phyloP scores from a whole-genome alignment of 2,113 vertebrate species.

The Ceyx cyanopectus region DNA sequence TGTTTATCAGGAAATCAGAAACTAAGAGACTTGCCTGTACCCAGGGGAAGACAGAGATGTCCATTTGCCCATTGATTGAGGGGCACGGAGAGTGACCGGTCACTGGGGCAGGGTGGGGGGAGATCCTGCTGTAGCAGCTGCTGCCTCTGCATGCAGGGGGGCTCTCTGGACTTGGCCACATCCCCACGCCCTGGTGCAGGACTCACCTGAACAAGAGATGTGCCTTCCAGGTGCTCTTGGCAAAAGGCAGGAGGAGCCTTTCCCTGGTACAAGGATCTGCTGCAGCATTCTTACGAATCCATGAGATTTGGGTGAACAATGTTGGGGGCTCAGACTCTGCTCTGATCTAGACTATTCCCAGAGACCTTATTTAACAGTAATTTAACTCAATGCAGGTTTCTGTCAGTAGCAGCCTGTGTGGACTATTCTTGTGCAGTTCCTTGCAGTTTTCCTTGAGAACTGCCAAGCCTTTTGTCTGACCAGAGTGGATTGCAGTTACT shows the following conservation, averaged over 20 bases:
- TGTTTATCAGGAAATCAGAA: neutral
- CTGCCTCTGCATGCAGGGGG: neutral
- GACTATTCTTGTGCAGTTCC: neutral
- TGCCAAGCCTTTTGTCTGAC: neutral
- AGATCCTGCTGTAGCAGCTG: neutral
- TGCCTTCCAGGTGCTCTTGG: neutral
- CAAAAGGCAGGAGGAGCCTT: neutral
- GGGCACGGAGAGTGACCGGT: neutral
- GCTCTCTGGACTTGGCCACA: neutral
- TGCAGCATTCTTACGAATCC: neutral
- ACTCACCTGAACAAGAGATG: accelerated
- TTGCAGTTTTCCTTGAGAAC: neutral
- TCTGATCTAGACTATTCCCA: neutral
- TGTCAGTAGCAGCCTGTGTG: neutral
- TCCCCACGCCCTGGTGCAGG: neutral
- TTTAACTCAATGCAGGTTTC: neutral
- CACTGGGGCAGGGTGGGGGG: neutral
- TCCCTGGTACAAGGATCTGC: neutral
- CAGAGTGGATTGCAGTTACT: neutral
- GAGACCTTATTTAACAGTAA: neutral
- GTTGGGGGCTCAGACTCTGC: neutral
- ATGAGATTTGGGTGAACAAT: neutral
- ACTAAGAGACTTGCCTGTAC: neutral
- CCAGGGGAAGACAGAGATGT: neutral
- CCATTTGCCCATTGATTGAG: neutral